Base-by-base conservation (phyloP, 2,797 vertebrate genomes). In the Bradypodion pumilum region DNA sequence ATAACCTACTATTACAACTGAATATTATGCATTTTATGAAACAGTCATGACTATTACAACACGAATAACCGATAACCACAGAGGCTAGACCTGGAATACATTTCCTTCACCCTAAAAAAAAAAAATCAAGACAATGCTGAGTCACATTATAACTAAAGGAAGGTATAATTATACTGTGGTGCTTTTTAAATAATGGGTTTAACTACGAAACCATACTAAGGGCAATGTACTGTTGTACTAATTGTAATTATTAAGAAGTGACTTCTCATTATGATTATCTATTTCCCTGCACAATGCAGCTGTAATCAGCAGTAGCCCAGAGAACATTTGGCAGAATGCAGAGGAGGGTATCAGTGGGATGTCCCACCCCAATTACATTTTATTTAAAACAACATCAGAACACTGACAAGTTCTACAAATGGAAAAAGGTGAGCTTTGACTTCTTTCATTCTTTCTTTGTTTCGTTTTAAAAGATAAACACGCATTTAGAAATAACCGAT, bases 191-290 rank as follows among this genome's bases (percentile, higher is more conserved):
- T 69, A 83, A 87, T 75, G 77, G 49, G 69, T 68, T 68, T 52
- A 60, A 68, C 80, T 74, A 75, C 13, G 21, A 78, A 82, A 83
- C 85, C 29, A 68, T 29, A 10, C 49, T 65, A 81, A 78, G 74
- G 74, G 66, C 78, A 79, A 85, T 68, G 85, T 87, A 78, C 69
- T 74, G 83, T 52, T 65, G 49, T 29, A 68, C 74, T 81, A 78
- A 81, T 74, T 77, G 78, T 78, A 81, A 87, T 59, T 79, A 66
- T 56, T n/a, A 68, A 65, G 81, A 83, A 70, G 0, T 52, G n/a
- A 83, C 32, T 75, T 32, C 62, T 46, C 66, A 59, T 87, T 84
- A 88, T 19, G 35, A 81, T 60, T 85, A 88, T 75, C 49, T 81
- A 62, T 81, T 87, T 60, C 32, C 42, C 44, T 80, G 74, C 7